Conservation (phyloP, 2,113 vertebrate species). For the Astur gentilis region DNA sequence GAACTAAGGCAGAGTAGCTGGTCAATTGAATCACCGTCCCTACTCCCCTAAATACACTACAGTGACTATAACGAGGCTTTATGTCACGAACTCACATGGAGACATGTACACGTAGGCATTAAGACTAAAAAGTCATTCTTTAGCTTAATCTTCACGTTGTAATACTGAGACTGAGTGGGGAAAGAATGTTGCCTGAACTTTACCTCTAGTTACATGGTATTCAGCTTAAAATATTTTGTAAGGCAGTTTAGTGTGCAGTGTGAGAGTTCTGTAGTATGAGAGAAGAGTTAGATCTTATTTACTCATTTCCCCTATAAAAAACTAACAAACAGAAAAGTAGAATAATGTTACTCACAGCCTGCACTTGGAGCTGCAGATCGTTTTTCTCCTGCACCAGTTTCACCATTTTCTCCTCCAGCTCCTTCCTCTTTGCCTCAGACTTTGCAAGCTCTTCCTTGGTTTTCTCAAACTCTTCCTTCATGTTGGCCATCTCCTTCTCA, state of each 20-base stretch:
- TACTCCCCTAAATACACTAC: neutral
- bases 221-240: neutral
- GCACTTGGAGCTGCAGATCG: conserved; percentile 83
- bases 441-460: too few relatives aligned
- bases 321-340: too few relatives aligned
- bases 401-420: conserved; percentile 87
- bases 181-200: neutral
- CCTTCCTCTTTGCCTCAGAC: conserved; percentile 72
- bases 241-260: neutral
- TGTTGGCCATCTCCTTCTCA: too few relatives aligned
- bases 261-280: neutral
- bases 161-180: neutral
- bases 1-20: neutral
- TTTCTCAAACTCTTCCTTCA: too few relatives aligned
- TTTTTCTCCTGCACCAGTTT: conserved; percentile 79
- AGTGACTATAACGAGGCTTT: neutral
- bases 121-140: neutral
- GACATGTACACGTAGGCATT: neutral
- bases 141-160: neutral
- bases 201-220: neutral
- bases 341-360: too few relatives aligned
- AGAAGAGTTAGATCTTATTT: neutral
- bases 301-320: neutral
- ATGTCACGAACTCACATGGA: neutral
- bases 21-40: neutral